phyloP scores from a whole-genome alignment of 2,797 vertebrate genomes.

The Sphenopsis melanotis region DNA sequence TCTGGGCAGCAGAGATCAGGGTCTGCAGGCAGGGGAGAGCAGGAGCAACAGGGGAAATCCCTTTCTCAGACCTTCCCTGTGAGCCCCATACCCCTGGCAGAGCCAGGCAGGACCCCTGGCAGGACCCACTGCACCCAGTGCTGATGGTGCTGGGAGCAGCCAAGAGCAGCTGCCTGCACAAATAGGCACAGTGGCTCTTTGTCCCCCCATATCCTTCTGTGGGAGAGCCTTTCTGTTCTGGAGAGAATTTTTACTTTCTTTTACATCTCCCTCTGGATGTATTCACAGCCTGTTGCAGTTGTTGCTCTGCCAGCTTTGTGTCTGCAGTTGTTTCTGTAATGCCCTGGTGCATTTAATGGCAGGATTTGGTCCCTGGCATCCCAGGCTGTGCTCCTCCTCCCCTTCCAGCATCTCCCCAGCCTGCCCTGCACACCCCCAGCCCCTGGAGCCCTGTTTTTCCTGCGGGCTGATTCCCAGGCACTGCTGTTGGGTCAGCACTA shows the following conservation, averaged over 20 bases:
- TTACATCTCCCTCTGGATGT: neutral
- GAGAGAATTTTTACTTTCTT: neutral
- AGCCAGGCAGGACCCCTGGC: neutral
- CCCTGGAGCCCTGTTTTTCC: neutral
- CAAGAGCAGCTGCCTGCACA: neutral
- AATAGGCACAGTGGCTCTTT: neutral
- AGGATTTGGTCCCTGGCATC: neutral
- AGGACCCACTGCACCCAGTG: neutral
- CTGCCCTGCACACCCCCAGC: neutral
- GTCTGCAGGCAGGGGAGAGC: neutral
- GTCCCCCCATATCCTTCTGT: neutral
- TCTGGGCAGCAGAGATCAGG: neutral
- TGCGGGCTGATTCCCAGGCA: neutral
- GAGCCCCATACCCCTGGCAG: neutral
- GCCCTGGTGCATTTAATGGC: accelerated
- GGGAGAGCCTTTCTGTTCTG: neutral
- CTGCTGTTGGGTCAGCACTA: neutral
- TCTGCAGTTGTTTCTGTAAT: neutral
- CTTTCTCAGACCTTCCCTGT: neutral
- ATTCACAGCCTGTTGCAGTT: neutral
- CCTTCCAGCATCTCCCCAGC: neutral
- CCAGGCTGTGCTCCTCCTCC: neutral
- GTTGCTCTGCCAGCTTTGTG: neutral
- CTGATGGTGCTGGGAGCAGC: neutral
- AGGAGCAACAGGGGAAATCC: neutral